Percentiles rank a stretch among this genome's conserved stretches.
Evolutionary conservation across 2,888 invertebrate genomes (phyloP).

Genomic region (Pachliopta kotzebuea): DNA sequence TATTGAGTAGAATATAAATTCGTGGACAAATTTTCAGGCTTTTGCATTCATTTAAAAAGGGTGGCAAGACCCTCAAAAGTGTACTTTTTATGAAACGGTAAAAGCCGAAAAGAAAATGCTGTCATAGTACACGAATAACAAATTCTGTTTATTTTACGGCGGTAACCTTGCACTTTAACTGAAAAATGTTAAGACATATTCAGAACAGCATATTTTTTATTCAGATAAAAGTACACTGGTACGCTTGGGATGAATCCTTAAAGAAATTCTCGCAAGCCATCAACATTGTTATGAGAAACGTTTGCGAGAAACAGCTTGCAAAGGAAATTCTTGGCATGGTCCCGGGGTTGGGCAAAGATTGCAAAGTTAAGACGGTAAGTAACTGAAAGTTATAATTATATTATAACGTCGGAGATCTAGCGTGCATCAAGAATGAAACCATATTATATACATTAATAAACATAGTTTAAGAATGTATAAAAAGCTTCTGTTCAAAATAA

Average conservation of each 20-base stretch:
- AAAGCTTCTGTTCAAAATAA: too few species aligned
- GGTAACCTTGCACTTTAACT: constrained; percentile 12
- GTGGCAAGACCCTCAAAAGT: too few species aligned
- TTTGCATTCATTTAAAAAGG: too few species aligned
- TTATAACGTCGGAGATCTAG: neutral
- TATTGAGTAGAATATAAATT: too few species aligned
- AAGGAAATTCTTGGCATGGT: constrained; percentile 23
- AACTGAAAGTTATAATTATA: constrained; percentile 11
- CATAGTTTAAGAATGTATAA: too few species aligned
- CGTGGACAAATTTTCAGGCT: too few species aligned
- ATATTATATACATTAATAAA: too few species aligned
- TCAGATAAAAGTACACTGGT: constrained; percentile 26
- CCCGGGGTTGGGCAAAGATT: constrained; percentile 25
- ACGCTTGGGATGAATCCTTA: constrained; percentile 25
- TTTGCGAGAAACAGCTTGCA: constrained; percentile 26
- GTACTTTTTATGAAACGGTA: too few species aligned
- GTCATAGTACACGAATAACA: constrained; percentile 4
- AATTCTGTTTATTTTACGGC: constrained; percentile 16
- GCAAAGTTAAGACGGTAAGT: constrained; percentile 22
- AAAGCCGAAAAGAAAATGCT: constrained; percentile 1
- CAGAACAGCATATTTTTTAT: constrained; percentile 16
- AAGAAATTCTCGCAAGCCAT: constrained; percentile 22
- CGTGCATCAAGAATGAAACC: too few species aligned
- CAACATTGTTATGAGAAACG: constrained; percentile 25
- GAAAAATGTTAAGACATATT: constrained; percentile 13